phyloP scores from a whole-genome alignment of 1,140 invertebrate genomes.

The Chlorops oryzae region DNA sequence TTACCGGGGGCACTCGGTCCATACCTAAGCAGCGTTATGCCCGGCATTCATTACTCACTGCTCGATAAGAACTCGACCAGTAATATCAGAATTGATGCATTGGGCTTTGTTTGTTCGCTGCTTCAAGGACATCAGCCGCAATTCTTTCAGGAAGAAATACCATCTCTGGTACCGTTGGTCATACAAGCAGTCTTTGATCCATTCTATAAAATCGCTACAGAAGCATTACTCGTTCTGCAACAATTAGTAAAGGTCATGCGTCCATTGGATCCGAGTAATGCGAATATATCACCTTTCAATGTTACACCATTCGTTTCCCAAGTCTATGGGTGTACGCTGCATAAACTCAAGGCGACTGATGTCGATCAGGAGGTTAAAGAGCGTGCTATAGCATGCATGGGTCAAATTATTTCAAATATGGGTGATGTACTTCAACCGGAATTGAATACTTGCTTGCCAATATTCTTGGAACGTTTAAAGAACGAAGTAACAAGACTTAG shows the following conservation, averaged over 20 bases:
- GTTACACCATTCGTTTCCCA: constrained; percentile 71
- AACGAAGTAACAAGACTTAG: constrained; percentile 97
- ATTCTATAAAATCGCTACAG: constrained; percentile 98
- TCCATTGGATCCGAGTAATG: constrained; percentile 54
- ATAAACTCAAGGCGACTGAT: constrained; percentile 85
- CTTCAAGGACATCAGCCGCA: constrained; percentile 73
- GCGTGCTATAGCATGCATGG: constrained; percentile 94
- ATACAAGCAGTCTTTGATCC: constrained; percentile 84
- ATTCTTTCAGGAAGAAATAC: constrained; percentile 70
- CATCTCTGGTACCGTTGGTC: constrained; percentile 78
- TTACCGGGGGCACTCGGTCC: constrained; percentile 81
- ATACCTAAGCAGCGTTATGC: constrained; percentile 78
- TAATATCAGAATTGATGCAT: constrained; percentile 97
- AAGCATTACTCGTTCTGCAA: constrained; percentile 87
- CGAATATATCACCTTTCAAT: constrained; percentile 69
- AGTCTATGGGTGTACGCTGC: constrained; percentile 80
- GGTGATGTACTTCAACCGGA: constrained; percentile 73
- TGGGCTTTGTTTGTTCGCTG: constrained; percentile 87
- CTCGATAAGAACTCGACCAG: constrained; percentile 92
- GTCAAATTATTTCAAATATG: constrained; percentile 86
- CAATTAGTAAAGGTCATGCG: constrained; percentile 91
- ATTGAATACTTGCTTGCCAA: constrained; percentile 78
- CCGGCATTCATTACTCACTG: constrained; percentile 86
- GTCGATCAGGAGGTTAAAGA: constrained; percentile 99
- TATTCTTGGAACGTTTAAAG: constrained; percentile 87